Percentiles rank a stretch among this genome's conserved stretches.
These are phyloP conservation scores for Sinocyclocheilus maitianheensis DNA, from an alignment of 2,113 vertebrate species.

Conservation along the genomic window DNA sequence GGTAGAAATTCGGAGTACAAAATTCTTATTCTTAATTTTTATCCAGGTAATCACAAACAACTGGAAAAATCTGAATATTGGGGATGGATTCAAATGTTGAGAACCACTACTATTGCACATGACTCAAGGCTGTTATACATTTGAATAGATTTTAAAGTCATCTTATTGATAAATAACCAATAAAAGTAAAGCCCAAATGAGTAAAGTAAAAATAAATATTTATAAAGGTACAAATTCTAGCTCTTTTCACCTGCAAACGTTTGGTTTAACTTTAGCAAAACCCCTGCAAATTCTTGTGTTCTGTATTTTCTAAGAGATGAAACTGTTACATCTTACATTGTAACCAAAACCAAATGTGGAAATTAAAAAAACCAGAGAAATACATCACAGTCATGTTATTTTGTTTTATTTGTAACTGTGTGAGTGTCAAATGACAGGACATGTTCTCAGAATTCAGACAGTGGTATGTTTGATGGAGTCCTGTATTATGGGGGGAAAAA, in stretches of 20 bases:
- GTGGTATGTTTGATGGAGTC: constrained; percentile 41
- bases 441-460: constrained; percentile 41
- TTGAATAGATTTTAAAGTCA: not conserved
- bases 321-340: not conserved
- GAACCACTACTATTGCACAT: not conserved
- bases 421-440: constrained; percentile 43
- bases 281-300: not conserved
- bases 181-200: not conserved
- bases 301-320: not conserved
- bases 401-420: constrained; percentile 57
- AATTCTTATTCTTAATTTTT: not conserved
- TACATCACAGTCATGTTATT: constrained; percentile 25
- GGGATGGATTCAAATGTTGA: not conserved
- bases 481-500: constrained; percentile 9
- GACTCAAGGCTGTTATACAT: not conserved
- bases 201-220: not conserved
- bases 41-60: not conserved
- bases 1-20: not conserved
- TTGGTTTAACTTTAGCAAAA: not conserved
- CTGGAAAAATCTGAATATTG: not conserved
- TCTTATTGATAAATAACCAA: not conserved
- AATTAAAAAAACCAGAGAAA: constrained; percentile 25
- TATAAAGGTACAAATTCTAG: not conserved
- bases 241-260: not conserved
- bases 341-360: not conserved